Evolutionary conservation across 1,140 invertebrate species (phyloP), one percentile per base, ranked within the genome.

Genomic region (Bilobella aurantiaca): DNA sequence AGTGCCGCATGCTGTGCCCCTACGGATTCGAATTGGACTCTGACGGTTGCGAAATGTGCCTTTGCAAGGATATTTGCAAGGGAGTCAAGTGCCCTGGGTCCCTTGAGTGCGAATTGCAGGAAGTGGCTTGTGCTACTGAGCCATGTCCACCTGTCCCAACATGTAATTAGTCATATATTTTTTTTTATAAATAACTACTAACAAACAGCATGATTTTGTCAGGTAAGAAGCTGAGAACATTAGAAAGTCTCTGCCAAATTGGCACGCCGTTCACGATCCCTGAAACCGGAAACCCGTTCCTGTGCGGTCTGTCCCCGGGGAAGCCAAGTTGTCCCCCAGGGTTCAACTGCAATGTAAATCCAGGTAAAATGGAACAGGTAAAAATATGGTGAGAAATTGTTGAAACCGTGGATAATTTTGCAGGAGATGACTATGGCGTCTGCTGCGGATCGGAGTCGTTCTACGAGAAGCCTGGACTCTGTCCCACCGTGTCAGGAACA

Each of bases 1-100:
- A 85, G 0, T 92, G 89, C 72, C 83, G 89, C n/a, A 92, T 92
- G 89, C 81, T 91, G 60, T 93, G 90, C 75, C 88, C 89, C 0
- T 82, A 89, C 67, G 89, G 88, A 53, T 92, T 92, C 75, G 82
- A 86, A 73, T 79, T 89, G 71, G 82, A 83, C 65, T 70, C 78
- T 0, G 83, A 86, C 60, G 89, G 90, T 3, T 93, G 90, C 75
- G 84, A 85, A 0, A 78, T 87, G 21, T 93, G 90, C 77, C 83
- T 86, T 68, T 93, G 90, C 70, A 78, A 85, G 1, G 88, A 92
- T 76, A 88, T 88, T 0, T 93, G 90, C 73, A 80, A 83, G 12
- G 82, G 81, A 0, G 78, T 91, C 29, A 83, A 82, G 34, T 93
- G 89, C 75, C 89, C 89, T 0, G 84, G 85, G 18, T 81, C 83